Conservation (phyloP, 2,888 invertebrate genomes). For the Yponomeuta plumbellus region DNA sequence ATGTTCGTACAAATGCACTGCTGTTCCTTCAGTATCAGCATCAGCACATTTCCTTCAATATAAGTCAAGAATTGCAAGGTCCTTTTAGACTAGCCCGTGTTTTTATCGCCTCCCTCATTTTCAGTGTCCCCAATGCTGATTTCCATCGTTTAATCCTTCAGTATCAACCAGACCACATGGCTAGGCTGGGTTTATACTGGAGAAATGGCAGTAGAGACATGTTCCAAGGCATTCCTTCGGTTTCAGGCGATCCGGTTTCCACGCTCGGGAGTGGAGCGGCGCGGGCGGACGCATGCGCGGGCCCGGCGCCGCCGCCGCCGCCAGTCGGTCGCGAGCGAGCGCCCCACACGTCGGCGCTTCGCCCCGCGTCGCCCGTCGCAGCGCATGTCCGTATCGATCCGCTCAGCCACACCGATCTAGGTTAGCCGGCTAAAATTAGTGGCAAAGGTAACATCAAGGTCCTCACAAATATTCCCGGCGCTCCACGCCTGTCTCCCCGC, state of each 20-base stretch:
- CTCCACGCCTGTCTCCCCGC: constrained; percentile 15
- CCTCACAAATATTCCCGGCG: constrained; percentile 14
- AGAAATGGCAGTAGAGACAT: neutral
- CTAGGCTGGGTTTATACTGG: too few relatives aligned
- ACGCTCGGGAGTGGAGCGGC: neutral
- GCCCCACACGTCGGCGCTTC: constrained; percentile 65
- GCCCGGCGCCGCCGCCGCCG: constrained; percentile 10
- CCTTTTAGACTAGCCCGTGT: too few relatives aligned
- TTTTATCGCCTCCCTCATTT: too few relatives aligned
- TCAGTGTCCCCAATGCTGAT: too few relatives aligned
- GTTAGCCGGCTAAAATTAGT: constrained; percentile 74
- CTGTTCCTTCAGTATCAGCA: too few relatives aligned
- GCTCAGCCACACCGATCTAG: constrained; percentile 45
- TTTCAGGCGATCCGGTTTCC: neutral
- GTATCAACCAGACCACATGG: too few relatives aligned
- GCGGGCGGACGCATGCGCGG: constrained; percentile 31
- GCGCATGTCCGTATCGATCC: constrained; percentile 2
- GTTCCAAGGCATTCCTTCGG: neutral
- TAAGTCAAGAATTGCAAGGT: too few relatives aligned
- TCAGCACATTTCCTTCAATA: too few relatives aligned
- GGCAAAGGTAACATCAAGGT: constrained; percentile 42
- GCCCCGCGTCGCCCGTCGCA: constrained; percentile 38
- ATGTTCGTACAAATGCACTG: too few relatives aligned
- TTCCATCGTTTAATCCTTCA: too few relatives aligned
- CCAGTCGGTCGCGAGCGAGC: constrained; percentile 16